Conservation (phyloP, 2,888 invertebrate species). For the Phrixothrix hirtus region DNA sequence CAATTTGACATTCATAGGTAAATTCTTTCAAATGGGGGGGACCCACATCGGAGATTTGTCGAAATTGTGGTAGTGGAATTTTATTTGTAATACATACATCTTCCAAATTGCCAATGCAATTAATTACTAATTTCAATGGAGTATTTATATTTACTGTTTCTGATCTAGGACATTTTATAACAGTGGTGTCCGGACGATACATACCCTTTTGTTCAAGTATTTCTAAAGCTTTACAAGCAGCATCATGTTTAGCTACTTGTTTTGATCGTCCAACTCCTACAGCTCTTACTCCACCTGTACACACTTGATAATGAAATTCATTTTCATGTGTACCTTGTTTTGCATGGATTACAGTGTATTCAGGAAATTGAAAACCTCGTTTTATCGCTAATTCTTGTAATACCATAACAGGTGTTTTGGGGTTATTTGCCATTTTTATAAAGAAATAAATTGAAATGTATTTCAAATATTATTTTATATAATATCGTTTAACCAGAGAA, state of each 20-base stretch:
- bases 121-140: conserved; percentile 33
- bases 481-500: no score
- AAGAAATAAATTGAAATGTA: neutral
- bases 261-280: conserved; percentile 54
- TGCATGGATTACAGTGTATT: conserved; percentile 54
- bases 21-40: conserved; percentile 69
- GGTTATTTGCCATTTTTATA: conserved; percentile 36
- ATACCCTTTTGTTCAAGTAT: conserved; percentile 52
- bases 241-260: conserved; percentile 66
- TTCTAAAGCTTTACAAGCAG: conserved; percentile 59
- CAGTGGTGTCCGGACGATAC: conserved; percentile 38
- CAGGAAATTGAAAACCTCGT: conserved; percentile 57
- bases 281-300: conserved; percentile 50
- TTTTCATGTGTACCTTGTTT: conserved; percentile 53
- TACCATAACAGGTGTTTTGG: conserved; percentile 68
- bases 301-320: conserved; percentile 57
- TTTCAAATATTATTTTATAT: neutral
- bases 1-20: conserved; percentile 62
- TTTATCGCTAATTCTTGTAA: conserved; percentile 69
- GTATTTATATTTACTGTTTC: conserved; percentile 31
- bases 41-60: conserved; percentile 65
- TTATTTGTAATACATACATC: conserved; percentile 58
- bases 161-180: conserved; percentile 38
- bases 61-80: conserved; percentile 60
- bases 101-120: conserved; percentile 41